Evolutionary conservation across 1,140 invertebrate genomes (phyloP), one percentile per base, ranked within the genome.

Genomic region (Oreohelix idahoensis): DNA sequence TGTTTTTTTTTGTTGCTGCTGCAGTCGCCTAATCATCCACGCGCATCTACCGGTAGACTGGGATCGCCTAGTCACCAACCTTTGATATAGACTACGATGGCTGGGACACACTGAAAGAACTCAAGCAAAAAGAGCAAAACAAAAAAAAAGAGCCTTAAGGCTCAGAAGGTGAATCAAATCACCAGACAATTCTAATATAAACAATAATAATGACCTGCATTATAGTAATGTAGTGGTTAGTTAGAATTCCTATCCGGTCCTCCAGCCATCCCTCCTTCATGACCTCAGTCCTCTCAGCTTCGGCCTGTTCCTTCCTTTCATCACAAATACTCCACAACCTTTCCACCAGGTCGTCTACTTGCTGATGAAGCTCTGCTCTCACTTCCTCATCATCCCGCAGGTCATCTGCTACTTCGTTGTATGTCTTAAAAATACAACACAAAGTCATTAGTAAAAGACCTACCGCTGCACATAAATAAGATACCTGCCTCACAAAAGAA

Each of bases 221-320:
- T 49, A 89, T 63, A 11, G 92, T 92, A 42, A 93, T 88, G 76
- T 93, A 93, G 81, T 90, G 89, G 84, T 93, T 93, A 81, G 88
- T 91, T 26, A 93, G 84, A 23, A 93, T 82, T 15, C 92, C 92
- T n/a, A 92, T 84, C 76, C 89, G 84, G 83, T 93, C 92, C 10
- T 92, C 91, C n/a, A 93, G 73, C 92, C 92, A 93, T 4, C 92
- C 91, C 81, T 93, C 90, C 53, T 86, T 88, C 78, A 92, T 91
- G n/a, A 92, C 89, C 23, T 85, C 83, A 49, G 90, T 85, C 63
- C 90, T 70, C 84, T 93, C 92, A n/a, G 83, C 84, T 83, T 93
- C 92, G 11, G 92, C 91, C 76, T 92, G 89, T 35, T 91, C 88
- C 76, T 93, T 93, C 17, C 91, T 85, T 45, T 92, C 90, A 85